Evolutionary conservation across 2,113 vertebrate genomes (phyloP), one percentile per base, ranked within the genome.

Genomic region (Tiliqua scincoides): DNA sequence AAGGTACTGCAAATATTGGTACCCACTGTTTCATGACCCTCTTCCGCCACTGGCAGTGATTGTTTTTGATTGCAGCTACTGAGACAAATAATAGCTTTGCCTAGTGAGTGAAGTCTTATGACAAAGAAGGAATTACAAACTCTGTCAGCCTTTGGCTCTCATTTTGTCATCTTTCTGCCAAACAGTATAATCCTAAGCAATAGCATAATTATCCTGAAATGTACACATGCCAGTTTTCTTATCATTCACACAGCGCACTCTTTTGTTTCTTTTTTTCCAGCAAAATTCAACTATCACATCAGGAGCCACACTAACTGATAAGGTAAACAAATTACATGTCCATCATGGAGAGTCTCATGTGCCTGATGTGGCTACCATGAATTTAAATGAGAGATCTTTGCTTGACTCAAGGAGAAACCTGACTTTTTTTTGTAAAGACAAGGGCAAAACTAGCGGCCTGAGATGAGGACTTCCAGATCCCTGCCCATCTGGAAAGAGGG

Each of bases 151-250:
- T 89, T 91, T 93, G 87, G 77, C 87, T 92, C 78, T n/a, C 59
- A 12, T 80, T 14, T 79, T 83, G 11, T 72, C 20, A 0, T 0
- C 21, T 87, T 91, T 78, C 83, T 89, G 91, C 89, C 91, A 94
- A n/a, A 93, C 75, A 70, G 76, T 54, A 3, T 85, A 92, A 90
- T 89, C 91, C 54, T 20, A 85, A 78, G 59, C 89, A 93, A 91
- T 0, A 71, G 1, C 75, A 86, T 80, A 89, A 89, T 54, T 92
- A 37, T 10, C 52, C 6, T 82, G 65, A 76, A 90, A 74, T n/a
- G 2, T 87, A 77, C 12, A 65, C 1, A 62, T 23, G 65, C 11
- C 18, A 85, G 35, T 83, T 87, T 25, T 85, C 86, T 85, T 88
- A 88, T 35, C 20, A 78, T 59, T 85, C 67, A 57, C 76, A 88